These are phyloP conservation scores for Cancer borealis DNA, from an alignment of 2,888 invertebrate species.

Conservation along the genomic window DNA sequence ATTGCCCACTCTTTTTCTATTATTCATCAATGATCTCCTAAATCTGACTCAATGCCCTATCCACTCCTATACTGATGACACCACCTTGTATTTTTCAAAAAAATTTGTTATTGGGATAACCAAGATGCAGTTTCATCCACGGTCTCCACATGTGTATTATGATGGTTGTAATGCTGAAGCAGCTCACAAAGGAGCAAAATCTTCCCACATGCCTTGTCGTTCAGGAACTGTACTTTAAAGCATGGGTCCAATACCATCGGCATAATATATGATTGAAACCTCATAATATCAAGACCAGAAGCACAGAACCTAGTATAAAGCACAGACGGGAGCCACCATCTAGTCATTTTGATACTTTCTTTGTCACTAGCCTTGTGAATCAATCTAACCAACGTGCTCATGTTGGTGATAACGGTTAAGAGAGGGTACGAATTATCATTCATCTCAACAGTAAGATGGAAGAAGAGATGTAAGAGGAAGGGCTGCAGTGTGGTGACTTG, in stretches of 20 bases:
- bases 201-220: slow-evolving; percentile 2
- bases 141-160: neutral
- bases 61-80: no score
- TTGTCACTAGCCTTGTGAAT: neutral
- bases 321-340: neutral
- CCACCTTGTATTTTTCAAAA: no score
- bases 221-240: neutral
- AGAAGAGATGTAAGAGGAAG: neutral
- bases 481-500: slow-evolving; percentile 31
- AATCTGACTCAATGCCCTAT: no score
- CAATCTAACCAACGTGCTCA: neutral
- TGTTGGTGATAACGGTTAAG: neutral
- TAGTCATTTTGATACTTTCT: slow-evolving; percentile 14
- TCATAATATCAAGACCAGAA: slow-evolving; percentile 6
- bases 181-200: slow-evolving; percentile 9
- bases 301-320: neutral
- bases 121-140: neutral
- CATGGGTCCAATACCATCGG: neutral
- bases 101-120: neutral
- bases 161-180: neutral
- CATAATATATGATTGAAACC: neutral
- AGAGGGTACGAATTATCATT: neutral
- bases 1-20: no score
- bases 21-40: no score
- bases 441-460: neutral